Evolutionary conservation across 1,140 invertebrate genomes (phyloP).

Genomic region (Sycobia sp.): DNA sequence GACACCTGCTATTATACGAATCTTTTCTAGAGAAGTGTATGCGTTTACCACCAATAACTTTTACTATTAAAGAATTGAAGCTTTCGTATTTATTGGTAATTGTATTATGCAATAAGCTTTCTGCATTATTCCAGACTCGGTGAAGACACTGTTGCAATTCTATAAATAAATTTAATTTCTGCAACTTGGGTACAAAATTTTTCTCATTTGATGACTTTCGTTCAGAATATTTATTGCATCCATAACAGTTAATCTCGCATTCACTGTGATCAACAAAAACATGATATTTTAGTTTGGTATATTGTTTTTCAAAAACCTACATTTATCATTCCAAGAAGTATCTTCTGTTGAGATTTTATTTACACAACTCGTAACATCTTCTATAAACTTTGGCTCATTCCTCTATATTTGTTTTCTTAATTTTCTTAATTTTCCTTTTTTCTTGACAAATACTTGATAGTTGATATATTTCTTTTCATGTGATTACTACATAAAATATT

Average conservation of each 20-base stretch:
- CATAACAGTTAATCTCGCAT: background rate
- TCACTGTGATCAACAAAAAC: slow-evolving; percentile 3
- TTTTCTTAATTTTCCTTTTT: background rate
- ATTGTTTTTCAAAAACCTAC: background rate
- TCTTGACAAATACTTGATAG: background rate
- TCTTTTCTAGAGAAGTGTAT: slow-evolving; percentile 19
- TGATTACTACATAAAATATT: slow-evolving; percentile 15
- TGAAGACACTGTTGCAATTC: background rate
- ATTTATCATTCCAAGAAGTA: background rate
- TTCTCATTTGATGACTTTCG: background rate
- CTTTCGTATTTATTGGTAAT: background rate
- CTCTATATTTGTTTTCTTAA: background rate
- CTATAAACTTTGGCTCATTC: background rate
- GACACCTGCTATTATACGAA: slow-evolving; percentile 11
- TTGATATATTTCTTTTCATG: slow-evolving; percentile 3
- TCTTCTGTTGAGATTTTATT: background rate
- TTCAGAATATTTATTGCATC: background rate
- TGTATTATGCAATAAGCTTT: background rate
- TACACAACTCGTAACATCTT: background rate
- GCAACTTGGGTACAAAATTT: background rate
- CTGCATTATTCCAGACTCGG: background rate
- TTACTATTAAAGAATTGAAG: slow-evolving; percentile 6
- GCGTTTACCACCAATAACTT: no score
- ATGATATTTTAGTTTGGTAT: background rate
- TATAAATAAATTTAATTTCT: background rate